Evolutionary conservation across 1,140 invertebrate species (phyloP).

Genomic region (Plectrocnemia conspersa): DNA sequence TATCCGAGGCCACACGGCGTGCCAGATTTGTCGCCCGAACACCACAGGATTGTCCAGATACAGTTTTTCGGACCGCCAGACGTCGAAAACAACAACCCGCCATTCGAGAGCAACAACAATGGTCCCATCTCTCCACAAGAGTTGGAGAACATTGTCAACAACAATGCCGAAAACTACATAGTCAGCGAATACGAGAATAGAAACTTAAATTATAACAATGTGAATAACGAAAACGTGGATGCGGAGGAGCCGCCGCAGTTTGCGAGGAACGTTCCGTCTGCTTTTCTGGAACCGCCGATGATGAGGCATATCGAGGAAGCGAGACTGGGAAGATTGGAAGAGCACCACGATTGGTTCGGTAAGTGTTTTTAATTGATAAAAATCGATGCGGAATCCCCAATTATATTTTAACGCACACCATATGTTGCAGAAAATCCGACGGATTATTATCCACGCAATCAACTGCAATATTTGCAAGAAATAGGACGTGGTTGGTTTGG

Average conservation of each 20-base stretch:
- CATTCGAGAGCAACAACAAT: constrained; percentile 51
- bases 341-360: constrained; percentile 31
- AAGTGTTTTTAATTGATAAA: constrained; percentile 13
- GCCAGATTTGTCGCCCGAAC: neutral
- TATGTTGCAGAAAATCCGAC: constrained; percentile 50
- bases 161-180: constrained; percentile 51
- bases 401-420: constrained; percentile 8
- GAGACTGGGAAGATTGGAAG: constrained; percentile 12
- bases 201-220: constrained; percentile 24
- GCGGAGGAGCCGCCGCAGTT: constrained; percentile 16
- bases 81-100: constrained; percentile 41
- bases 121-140: constrained; percentile 51
- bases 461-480: constrained; percentile 77
- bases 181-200: constrained; percentile 33
- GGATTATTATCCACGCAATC: constrained; percentile 69
- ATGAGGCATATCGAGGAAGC: neutral
- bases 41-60: neutral
- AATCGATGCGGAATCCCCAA: neutral
- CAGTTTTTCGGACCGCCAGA: constrained; percentile 1
- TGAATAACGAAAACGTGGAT: constrained; percentile 8
- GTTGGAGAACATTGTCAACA: constrained; percentile 53
- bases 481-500: constrained; percentile 86
- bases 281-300: constrained; percentile 4
- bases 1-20: neutral
- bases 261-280: constrained; percentile 13